phyloP scores from a whole-genome alignment of 2,797 vertebrate genomes.

The Acanthiza pusilla region DNA sequence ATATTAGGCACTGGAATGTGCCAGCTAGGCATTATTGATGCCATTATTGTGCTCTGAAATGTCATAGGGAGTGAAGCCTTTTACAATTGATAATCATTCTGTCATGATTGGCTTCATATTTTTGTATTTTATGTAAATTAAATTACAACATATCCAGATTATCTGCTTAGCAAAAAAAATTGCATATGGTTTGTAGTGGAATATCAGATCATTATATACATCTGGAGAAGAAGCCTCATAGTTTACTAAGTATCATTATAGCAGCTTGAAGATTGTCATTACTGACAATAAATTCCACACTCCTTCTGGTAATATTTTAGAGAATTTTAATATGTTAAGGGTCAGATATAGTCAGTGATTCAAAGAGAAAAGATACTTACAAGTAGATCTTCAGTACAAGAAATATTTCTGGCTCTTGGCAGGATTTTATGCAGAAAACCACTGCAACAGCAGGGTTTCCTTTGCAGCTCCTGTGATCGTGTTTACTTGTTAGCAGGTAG shows the following conservation, averaged over 20 bases:
- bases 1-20: neutral
- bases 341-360: neutral
- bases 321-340: neutral
- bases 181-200: neutral
- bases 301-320: neutral
- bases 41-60: neutral
- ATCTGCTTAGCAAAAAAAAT: neutral
- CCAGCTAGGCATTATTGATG: neutral
- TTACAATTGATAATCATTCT: neutral
- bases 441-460: neutral
- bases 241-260: neutral
- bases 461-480: neutral
- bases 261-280: neutral
- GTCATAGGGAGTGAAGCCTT: neutral
- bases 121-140: neutral
- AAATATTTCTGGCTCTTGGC: neutral
- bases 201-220: neutral
- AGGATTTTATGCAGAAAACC: neutral
- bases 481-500: neutral
- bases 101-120: neutral
- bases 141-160: neutral
- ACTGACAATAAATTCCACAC: neutral
- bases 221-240: neutral
- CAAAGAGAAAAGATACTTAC: neutral
- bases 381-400: neutral